Evolutionary conservation across 2,797 vertebrate genomes (phyloP).

Genomic region (Molothrus ater): DNA sequence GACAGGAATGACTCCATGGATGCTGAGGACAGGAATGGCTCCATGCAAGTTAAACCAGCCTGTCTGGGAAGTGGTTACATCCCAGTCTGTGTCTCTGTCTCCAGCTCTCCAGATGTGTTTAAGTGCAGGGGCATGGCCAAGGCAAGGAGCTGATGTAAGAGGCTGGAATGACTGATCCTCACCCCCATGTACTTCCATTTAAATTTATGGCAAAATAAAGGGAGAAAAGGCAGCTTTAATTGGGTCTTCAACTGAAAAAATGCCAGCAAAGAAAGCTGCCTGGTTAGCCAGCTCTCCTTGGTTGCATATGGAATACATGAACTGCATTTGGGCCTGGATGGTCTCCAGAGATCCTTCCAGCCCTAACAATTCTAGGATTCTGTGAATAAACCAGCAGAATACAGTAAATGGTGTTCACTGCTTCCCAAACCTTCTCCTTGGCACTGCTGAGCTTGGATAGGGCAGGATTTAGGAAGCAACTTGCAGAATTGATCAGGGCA

Average conservation of each 20-base stretch:
- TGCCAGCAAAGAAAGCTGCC: neutral
- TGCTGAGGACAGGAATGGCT: fast-evolving
- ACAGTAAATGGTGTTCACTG: neutral
- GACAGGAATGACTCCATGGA: neutral
- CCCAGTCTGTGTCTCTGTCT: neutral
- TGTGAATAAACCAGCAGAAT: neutral
- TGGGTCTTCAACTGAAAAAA: neutral
- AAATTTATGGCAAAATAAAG: neutral
- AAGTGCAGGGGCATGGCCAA: neutral
- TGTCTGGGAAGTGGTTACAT: neutral
- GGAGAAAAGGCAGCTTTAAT: neutral
- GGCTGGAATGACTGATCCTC: neutral
- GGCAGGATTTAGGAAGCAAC: neutral
- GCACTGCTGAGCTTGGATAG: neutral
- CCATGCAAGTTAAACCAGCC: neutral
- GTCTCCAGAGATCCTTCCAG: neutral
- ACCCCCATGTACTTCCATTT: neutral
- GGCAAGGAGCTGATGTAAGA: neutral
- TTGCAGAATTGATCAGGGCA: neutral
- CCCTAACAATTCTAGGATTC: neutral
- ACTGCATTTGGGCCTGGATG: neutral
- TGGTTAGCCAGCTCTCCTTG: neutral
- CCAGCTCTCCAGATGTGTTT: neutral
- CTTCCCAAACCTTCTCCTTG: neutral
- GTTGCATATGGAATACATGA: neutral